Evolutionary conservation across 2,888 invertebrate species (phyloP), one percentile per base, ranked within the genome.

Genomic region (Lasiommata megera): DNA sequence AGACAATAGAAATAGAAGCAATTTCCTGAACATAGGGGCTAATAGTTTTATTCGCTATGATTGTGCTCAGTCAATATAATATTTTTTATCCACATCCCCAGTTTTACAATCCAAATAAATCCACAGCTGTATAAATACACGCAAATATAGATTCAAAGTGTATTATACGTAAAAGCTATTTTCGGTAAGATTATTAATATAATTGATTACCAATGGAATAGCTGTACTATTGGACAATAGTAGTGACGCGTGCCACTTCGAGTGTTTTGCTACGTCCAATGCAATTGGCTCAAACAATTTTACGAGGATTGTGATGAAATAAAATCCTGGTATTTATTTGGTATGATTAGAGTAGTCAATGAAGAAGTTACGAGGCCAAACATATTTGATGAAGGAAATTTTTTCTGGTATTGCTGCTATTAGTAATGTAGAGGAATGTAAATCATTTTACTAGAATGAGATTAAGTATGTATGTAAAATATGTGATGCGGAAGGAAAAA

Each of bases 31-130:
- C 68, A 70, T 37, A 72, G 69, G 68, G 69, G 68, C 74, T 84
- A 82, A 82, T 80, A 78, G 80, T 80, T 83, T 82, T 80, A 79
- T 77, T 76, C 75, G 68, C 72, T 70, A 78, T 80, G 75, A 84
- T 82, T 84, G 80, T 78, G 69, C 74, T 72, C 76, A 72, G 73
- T 79, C 82, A 81, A 82, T 83, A 81, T 41, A 82, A 80, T 79
- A 82, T 79, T 81, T 76, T 71, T 75, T 81, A 82, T 78, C 79
- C 72, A 72, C 66, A 56, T 54, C 29, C 46, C 47, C 17, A 44
- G 14, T 50, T 48, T 52, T 17, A 12, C 29, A 14, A 36, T 16
- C n/a, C 37, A 14, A 29, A 28, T 41, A 40, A 41, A 12, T 43
- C 3, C 16, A 12, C n/a, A 3, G 34, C 1, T 8, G 34, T 36